These are phyloP conservation scores for Scaptomyza montana DNA, from an alignment of 1,140 invertebrate species.

Conservation along the genomic window DNA sequence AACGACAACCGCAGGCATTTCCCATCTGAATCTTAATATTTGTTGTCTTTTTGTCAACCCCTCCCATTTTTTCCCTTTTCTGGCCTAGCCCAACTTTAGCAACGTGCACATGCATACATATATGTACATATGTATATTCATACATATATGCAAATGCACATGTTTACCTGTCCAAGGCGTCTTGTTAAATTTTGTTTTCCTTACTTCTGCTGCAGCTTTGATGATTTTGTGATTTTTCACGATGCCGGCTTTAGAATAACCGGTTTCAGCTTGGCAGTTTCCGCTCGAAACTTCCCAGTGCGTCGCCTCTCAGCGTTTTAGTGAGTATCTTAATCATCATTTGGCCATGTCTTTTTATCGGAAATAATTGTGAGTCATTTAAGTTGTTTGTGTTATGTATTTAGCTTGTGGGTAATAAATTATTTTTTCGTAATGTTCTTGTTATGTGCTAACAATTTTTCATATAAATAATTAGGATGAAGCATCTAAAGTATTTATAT, in stretches of 20 bases:
- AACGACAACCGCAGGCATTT: slow-evolving; percentile 4
- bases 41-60: no score
- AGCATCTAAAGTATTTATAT: no score
- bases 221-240: not conserved
- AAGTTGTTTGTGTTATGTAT: not conserved
- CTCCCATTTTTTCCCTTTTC: not conserved
- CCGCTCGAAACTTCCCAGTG: slow-evolving; percentile 5
- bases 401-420: not conserved
- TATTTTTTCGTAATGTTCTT: not conserved
- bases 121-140: not conserved
- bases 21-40: not conserved
- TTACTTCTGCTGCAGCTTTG: not conserved
- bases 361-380: slow-evolving; percentile 37
- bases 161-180: slow-evolving; percentile 1
- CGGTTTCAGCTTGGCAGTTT: slow-evolving; percentile 9
- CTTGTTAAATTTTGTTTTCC: slow-evolving; percentile 16
- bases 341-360: slow-evolving; percentile 28
- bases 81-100: not conserved
- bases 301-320: slow-evolving; percentile 14
- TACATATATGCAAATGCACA: not conserved
- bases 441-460: no score
- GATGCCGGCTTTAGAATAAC: slow-evolving; percentile 1
- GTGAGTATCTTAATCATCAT: slow-evolving; percentile 25
- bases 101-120: slow-evolving; percentile 1
- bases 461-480: not conserved